Evolutionary conservation across 2,113 vertebrate genomes (phyloP).

Genomic region (Cygnus atratus): DNA sequence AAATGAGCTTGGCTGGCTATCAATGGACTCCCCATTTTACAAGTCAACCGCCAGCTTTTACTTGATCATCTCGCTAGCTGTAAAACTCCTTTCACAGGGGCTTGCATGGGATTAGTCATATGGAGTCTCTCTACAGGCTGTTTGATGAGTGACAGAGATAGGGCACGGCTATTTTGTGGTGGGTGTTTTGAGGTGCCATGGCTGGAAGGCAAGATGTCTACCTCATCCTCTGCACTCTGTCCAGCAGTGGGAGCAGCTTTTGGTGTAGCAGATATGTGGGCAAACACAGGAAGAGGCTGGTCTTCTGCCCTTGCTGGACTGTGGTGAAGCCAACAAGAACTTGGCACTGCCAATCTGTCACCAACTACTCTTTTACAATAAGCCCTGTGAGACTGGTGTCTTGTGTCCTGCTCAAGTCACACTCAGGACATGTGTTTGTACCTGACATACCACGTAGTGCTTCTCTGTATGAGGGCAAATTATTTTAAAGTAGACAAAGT

Average conservation of each 20-base stretch:
- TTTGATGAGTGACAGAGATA: neutral
- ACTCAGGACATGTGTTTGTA: neutral
- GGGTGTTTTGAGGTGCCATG: neutral
- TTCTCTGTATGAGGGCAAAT: neutral
- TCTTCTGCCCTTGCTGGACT: neutral
- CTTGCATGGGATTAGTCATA: neutral
- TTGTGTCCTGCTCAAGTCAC: neutral
- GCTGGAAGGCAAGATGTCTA: neutral
- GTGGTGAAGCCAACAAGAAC: neutral
- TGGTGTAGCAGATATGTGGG: neutral
- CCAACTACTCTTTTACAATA: neutral
- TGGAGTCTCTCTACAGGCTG: neutral
- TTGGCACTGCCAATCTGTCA: too few species aligned
- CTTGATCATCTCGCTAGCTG: neutral
- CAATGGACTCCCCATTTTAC: neutral
- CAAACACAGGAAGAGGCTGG: neutral
- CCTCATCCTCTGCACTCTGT: rapidly evolving
- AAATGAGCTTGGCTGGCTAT: neutral
- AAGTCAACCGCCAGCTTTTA: neutral
- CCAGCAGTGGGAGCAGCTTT: neutral
- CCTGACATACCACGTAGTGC: neutral
- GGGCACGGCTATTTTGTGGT: neutral
- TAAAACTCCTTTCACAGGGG: neutral
- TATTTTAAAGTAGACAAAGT: neutral
- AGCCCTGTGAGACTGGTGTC: neutral